A percentile compares a stretch with the other conserved stretches of the same genome.
Conservation (phyloP, 1,140 invertebrate species). For the Drosophila seguyi region DNA sequence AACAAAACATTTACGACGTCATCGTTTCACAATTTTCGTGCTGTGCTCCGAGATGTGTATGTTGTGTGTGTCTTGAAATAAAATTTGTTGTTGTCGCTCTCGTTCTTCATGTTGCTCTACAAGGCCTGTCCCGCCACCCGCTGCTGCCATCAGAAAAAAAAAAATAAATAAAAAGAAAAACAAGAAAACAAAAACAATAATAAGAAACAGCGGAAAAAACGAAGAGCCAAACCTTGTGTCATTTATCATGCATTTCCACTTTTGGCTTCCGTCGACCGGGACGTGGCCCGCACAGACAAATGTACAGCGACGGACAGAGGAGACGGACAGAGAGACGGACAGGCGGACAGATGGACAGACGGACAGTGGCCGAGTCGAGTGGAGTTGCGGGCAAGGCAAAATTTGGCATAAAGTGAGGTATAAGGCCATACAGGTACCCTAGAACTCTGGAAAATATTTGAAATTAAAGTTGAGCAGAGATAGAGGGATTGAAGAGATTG, state of each 20-base stretch:
- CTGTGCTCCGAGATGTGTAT: constrained; percentile 36
- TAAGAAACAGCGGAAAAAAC: constrained; percentile 31
- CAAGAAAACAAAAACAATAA: constrained; percentile 14
- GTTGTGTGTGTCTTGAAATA: constrained; percentile 53
- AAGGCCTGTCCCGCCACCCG: constrained; percentile 7
- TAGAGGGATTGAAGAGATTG: no score
- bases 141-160: background rate
- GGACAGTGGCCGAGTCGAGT: constrained; percentile 31
- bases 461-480: no score
- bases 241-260: constrained; percentile 84
- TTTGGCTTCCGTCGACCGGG: constrained; percentile 80
- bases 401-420: constrained; percentile 35
- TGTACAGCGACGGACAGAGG: constrained; percentile 53
- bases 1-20: constrained; percentile 83
- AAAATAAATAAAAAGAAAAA: constrained; percentile 4
- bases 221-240: constrained; percentile 69
- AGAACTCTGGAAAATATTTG: background rate
- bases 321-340: constrained; percentile 33
- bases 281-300: constrained; percentile 71
- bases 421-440: constrained; percentile 9
- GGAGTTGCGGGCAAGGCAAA: constrained; percentile 31
- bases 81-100: constrained; percentile 61
- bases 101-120: constrained; percentile 39
- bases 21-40: constrained; percentile 80
- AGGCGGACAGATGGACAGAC: constrained; percentile 9